A percentile compares a stretch with the other conserved stretches of the same genome.
Conservation (phyloP, 1,140 invertebrate species). For the Platyura marginata region DNA sequence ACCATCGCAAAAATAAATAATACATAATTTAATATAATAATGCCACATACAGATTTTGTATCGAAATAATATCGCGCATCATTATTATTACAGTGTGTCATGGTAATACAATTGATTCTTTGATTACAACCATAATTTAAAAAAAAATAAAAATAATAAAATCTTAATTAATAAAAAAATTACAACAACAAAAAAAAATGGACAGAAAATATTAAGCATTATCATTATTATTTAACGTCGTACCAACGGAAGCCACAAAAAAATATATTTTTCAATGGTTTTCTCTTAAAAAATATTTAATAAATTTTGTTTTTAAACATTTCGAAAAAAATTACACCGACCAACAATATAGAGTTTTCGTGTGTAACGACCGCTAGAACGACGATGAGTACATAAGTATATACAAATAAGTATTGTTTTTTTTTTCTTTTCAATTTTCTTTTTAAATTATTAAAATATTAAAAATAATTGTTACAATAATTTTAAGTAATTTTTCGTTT, state of each 20-base stretch:
- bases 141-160: neutral
- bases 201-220: neutral
- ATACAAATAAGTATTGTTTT: no score
- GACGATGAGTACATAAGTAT: no score
- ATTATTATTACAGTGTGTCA: neutral
- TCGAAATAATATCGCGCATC: neutral
- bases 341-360: neutral
- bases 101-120: neutral
- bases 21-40: neutral
- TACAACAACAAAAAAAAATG: neutral
- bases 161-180: neutral
- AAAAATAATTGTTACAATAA: no score
- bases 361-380: no score
- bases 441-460: no score
- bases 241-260: no score
- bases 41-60: neutral
- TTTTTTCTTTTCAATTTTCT: no score
- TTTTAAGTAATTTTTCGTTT: no score
- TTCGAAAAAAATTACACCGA: neutral
- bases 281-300: neutral
- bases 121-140: neutral
- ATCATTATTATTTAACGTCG: no score
- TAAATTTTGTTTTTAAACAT: neutral
- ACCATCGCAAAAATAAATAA: neutral
- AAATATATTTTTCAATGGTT: no score